A percentile compares a stretch with the other conserved stretches of the same genome.
Evolutionary conservation across 2,113 vertebrate species (phyloP).

Genomic region (Lonchura striata): DNA sequence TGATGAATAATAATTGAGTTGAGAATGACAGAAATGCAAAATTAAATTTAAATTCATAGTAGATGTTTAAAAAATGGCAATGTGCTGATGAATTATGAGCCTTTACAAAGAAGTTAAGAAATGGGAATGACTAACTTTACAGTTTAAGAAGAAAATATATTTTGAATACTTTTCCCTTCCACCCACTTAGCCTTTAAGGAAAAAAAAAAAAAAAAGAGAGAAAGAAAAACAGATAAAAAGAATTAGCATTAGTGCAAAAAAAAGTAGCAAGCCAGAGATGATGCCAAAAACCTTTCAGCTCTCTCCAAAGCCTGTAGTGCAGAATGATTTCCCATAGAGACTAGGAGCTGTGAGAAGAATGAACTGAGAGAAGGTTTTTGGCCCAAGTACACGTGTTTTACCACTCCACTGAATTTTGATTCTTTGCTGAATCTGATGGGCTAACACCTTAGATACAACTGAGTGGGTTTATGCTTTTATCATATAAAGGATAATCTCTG

Average conservation of each 20-base stretch:
- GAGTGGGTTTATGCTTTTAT: background rate
- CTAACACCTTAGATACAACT: background rate
- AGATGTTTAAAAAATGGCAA: conserved; percentile 7
- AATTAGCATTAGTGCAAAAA: background rate
- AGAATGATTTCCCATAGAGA: background rate
- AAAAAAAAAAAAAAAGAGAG: background rate
- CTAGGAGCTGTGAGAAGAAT: background rate
- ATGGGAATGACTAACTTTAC: conserved; percentile 25
- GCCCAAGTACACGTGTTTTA: background rate
- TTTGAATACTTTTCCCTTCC: background rate
- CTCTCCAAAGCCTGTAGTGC: background rate
- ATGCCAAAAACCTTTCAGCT: background rate
- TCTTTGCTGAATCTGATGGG: background rate
- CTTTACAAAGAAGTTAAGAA: conserved; percentile 24
- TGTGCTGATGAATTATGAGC: background rate
- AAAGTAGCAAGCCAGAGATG: background rate
- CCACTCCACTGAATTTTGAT: background rate
- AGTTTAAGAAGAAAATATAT: background rate
- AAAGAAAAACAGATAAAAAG: background rate
- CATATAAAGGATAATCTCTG: background rate
- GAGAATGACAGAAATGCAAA: conserved; percentile 30
- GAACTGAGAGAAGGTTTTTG: background rate
- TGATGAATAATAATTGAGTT: conserved; percentile 42
- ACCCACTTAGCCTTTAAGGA: background rate
- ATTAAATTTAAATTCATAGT: conserved; percentile 44